These are phyloP conservation scores for Lasiurus borealis DNA, from an alignment of 2,113 vertebrate species.

Conservation along the genomic window DNA sequence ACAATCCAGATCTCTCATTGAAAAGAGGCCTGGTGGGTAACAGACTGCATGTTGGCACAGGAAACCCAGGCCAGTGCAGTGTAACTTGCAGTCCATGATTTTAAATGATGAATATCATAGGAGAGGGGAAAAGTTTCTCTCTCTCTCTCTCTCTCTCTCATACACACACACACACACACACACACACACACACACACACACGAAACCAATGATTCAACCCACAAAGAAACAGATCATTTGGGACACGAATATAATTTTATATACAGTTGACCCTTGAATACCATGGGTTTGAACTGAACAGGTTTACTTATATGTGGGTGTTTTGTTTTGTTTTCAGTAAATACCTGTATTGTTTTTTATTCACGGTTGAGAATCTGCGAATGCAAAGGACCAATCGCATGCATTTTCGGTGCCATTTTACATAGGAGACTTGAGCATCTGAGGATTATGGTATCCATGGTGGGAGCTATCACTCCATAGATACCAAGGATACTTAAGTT, in stretches of 20 bases:
- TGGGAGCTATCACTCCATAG: too few relatives aligned
- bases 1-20: not conserved
- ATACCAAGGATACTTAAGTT: too few relatives aligned
- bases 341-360: too few relatives aligned
- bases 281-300: not conserved
- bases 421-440: too few relatives aligned
- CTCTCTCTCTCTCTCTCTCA: too few relatives aligned
- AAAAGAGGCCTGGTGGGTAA: not conserved
- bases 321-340: too few relatives aligned
- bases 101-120: not conserved
- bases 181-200: not conserved
- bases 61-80: not conserved
- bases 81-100: not conserved
- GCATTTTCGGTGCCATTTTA: too few relatives aligned
- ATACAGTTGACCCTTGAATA: not conserved
- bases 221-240: conserved; percentile 16
- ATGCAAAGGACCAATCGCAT: too few relatives aligned
- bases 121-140: not conserved
- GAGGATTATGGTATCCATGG: too few relatives aligned
- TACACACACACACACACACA: too few relatives aligned
- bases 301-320: too few relatives aligned
- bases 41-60: not conserved
- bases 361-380: too few relatives aligned
- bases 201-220: not conserved
- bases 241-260: not conserved